phyloP scores from a whole-genome alignment of 1,140 invertebrate species.

The Amyelois transitella region DNA sequence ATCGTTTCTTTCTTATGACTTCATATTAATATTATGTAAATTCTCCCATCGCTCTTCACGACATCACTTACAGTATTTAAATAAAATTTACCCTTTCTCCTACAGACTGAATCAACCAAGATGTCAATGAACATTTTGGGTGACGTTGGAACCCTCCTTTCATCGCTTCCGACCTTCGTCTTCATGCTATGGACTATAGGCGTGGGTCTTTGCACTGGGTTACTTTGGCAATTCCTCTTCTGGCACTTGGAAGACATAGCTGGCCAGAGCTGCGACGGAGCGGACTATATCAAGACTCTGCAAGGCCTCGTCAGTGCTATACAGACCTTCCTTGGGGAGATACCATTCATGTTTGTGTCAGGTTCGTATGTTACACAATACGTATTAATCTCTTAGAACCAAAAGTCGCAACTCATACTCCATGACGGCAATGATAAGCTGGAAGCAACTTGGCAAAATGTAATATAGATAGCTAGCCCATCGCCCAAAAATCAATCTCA shows the following conservation, averaged over 20 bases:
- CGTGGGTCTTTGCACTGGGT: constrained; percentile 87
- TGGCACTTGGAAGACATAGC: constrained; percentile 86
- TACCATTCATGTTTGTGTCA: constrained; percentile 92
- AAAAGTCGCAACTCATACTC: too few species aligned
- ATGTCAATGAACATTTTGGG: constrained; percentile 78
- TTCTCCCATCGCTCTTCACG: too few species aligned
- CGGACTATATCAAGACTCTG: constrained; percentile 83
- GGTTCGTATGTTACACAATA: constrained; percentile 61
- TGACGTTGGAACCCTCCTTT: constrained; percentile 78
- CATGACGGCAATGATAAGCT: too few species aligned
- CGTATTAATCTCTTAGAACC: too few species aligned
- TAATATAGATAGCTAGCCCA: too few species aligned
- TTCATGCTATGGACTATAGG: constrained; percentile 87
- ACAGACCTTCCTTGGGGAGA: constrained; percentile 90
- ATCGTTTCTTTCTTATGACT: too few species aligned
- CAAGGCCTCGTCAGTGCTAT: constrained; percentile 86
- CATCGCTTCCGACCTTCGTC: constrained; percentile 78
- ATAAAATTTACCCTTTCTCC: too few species aligned
- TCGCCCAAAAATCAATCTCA: too few species aligned
- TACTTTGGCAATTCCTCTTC: constrained; percentile 93
- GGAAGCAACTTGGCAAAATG: too few species aligned
- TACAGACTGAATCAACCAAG: constrained; percentile 77
- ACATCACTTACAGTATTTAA: constrained; percentile 1
- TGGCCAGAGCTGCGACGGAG: constrained; percentile 58
- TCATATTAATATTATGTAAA: too few species aligned